These are phyloP conservation scores for Ctenochaetus hawaiiensis DNA, from an alignment of 2,797 vertebrate genomes.

Conservation along the genomic window DNA sequence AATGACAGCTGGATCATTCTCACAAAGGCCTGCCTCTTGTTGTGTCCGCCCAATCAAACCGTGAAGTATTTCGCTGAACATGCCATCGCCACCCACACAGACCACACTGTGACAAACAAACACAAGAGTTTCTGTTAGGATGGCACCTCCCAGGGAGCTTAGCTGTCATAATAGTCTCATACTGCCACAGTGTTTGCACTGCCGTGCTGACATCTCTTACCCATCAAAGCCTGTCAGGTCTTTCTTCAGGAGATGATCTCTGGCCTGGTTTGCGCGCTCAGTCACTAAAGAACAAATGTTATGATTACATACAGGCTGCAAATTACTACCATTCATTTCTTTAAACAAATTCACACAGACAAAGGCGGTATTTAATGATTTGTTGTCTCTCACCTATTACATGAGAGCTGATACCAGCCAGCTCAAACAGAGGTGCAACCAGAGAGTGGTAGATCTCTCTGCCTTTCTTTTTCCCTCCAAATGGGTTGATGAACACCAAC, in stretches of 20 bases:
- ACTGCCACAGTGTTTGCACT: constrained; percentile 25
- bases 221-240: constrained; percentile 88
- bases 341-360: not conserved
- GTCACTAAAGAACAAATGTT: constrained; percentile 80
- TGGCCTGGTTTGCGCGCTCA: constrained; percentile 86
- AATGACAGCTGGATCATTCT: constrained; percentile 77
- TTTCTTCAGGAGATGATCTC: constrained; percentile 88
- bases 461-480: constrained; percentile 86
- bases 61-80: constrained; percentile 90
- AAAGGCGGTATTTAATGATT: not conserved
- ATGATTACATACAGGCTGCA: constrained; percentile 9
- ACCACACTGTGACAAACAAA: constrained; percentile 83
- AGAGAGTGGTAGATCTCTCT: constrained; percentile 84
- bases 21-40: constrained; percentile 85
- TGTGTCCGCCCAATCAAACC: constrained; percentile 89
- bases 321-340: constrained; percentile 1
- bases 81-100: constrained; percentile 91
- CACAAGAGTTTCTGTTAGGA: constrained; percentile 57
- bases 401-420: constrained; percentile 88
- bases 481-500: constrained; percentile 90
- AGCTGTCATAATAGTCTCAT: constrained; percentile 7
- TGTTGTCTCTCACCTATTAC: constrained; percentile 84
- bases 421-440: constrained; percentile 88
- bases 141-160: constrained; percentile 25
- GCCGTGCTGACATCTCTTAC: constrained; percentile 68